Percentiles rank a stretch among this genome's conserved stretches.
Evolutionary conservation across 2,888 invertebrate genomes (phyloP).

Genomic region (Tipula lateralis): DNA sequence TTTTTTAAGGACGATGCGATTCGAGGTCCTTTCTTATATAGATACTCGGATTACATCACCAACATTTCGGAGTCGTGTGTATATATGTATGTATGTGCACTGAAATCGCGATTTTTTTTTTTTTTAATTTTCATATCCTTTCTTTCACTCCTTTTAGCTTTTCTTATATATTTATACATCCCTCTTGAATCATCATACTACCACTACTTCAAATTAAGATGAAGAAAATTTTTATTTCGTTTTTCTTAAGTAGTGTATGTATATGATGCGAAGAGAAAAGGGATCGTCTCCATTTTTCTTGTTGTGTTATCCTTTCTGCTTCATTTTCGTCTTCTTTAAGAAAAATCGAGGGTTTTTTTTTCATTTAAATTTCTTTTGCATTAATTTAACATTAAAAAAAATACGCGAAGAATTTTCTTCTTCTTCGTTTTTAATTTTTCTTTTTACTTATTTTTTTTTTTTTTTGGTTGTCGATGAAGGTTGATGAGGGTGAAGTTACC

Average conservation of each 20-base stretch:
- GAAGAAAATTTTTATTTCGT: conserved; percentile 25
- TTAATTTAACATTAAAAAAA: conserved; percentile 28
- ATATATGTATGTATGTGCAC: not conserved
- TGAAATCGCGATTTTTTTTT: not conserved
- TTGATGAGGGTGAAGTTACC: not conserved
- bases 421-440: not conserved
- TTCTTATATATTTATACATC: not conserved
- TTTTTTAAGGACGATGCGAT: too few relatives aligned
- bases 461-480: conserved; percentile 20
- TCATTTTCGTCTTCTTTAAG: conserved; percentile 6
- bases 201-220: not conserved
- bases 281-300: conserved; percentile 5
- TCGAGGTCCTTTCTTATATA: not conserved
- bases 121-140: not conserved
- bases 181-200: not conserved
- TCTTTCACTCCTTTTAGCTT: not conserved
- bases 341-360: conserved; percentile 4
- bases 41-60: not conserved
- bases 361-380: not conserved
- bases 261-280: not conserved
- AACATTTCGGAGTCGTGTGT: not conserved
- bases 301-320: not conserved
- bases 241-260: not conserved
- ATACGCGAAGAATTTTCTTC: conserved; percentile 12
- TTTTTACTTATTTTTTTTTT: not conserved